Conservation (phyloP, 2,113 vertebrate genomes). For the Cynocephalus volans region DNA sequence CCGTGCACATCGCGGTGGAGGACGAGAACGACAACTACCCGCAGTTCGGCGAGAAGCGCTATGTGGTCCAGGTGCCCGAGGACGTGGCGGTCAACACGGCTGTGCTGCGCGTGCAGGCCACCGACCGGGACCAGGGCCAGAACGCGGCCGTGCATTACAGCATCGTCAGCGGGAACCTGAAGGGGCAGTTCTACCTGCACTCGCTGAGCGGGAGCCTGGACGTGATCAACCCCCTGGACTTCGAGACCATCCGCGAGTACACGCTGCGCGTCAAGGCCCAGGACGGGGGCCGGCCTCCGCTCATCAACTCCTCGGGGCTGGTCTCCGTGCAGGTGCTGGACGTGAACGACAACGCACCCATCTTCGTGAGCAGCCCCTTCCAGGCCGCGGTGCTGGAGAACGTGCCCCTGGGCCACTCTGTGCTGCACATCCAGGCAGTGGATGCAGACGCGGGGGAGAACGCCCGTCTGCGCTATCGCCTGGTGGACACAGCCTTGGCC, state of each 20-base stretch:
- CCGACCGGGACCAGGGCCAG: constrained; percentile 94
- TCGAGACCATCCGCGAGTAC: constrained; percentile 96
- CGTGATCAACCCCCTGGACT: constrained; percentile 97
- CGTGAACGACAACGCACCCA: constrained; percentile 97
- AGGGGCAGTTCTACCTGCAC: constrained; percentile 97
- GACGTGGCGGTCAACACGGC: constrained; percentile 94
- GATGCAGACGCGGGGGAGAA: constrained; percentile 97
- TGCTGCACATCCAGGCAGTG: constrained; percentile 97
- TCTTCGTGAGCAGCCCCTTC: constrained; percentile 99
- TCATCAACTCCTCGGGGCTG: constrained; percentile 96
- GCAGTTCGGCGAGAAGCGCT: constrained; percentile 96
- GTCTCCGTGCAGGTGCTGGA: constrained; percentile 97
- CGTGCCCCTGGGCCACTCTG: constrained; percentile 94
- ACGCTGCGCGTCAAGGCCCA: constrained; percentile 97
- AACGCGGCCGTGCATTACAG: constrained; percentile 97
- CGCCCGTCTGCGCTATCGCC: constrained; percentile 93
- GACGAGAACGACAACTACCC: constrained; percentile 99
- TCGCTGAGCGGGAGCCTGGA: constrained; percentile 95
- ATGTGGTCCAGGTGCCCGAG: constrained; percentile 95
- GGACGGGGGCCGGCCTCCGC: constrained; percentile 96
- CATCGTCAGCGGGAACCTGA: constrained; percentile 97
- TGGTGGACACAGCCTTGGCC: constrained; percentile 88
- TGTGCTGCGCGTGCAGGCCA: constrained; percentile 95
- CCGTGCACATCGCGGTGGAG: constrained; percentile 94
- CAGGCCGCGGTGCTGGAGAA: constrained; percentile 97